A percentile compares a stretch with the other conserved stretches of the same genome.
These are phyloP conservation scores for Orientallactaga sibirica DNA, from an alignment of 2,797 vertebrate genomes.

Conservation along the genomic window DNA sequence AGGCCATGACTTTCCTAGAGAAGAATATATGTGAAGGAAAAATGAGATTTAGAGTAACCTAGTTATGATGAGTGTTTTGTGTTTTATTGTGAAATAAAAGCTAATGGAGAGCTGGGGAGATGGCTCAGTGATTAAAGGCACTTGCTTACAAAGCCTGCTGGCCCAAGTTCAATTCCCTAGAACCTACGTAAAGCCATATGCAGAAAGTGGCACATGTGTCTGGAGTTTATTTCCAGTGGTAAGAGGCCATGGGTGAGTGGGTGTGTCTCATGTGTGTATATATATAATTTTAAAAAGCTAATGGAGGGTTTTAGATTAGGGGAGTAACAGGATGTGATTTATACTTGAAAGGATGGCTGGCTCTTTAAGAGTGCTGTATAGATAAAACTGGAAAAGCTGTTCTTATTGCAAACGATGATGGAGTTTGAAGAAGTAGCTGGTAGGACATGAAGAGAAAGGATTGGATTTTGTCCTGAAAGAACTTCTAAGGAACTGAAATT, in stretches of 20 bases:
- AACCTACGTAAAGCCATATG: no score
- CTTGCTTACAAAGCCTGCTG: no score
- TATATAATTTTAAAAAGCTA: background rate
- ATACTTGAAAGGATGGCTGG: conserved; percentile 3
- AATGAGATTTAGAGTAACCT: background rate
- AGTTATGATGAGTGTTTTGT: background rate
- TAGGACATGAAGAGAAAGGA: background rate
- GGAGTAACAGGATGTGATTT: background rate
- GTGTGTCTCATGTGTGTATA: no score
- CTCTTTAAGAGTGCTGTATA: background rate
- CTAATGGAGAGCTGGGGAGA: no score
- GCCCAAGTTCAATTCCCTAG: no score
- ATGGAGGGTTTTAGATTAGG: conserved; percentile 28
- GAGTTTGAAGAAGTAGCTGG: background rate
- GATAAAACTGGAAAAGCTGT: background rate
- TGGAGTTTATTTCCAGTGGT: no score
- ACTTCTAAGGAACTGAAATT: conserved; percentile 23
- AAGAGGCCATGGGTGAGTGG: no score
- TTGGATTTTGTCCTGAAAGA: background rate
- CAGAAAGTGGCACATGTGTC: no score
- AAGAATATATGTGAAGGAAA: background rate
- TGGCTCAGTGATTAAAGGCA: no score
- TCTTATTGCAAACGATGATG: background rate
- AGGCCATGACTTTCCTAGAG: background rate
- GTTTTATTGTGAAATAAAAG: background rate